Evolutionary conservation across 2,113 vertebrate species (phyloP), one percentile per base, ranked within the genome.

Genomic region (Jaculus jaculus): DNA sequence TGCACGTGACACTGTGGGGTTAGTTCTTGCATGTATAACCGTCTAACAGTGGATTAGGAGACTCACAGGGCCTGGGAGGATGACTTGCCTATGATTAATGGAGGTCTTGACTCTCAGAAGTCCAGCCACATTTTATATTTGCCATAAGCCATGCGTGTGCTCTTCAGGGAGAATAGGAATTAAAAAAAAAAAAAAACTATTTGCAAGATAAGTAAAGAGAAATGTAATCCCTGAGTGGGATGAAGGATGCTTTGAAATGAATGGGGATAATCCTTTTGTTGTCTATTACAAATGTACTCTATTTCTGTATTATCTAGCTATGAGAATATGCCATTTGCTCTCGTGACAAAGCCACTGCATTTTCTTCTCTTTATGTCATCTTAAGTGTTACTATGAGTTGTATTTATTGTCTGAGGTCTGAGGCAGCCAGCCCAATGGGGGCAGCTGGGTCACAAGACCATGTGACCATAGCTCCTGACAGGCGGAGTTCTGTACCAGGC

Each of bases 221-320:
- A 98, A 98, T 98, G 98, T 98, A 98, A 98, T 98, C 98, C 98
- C 97, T 69, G 96, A 97, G 97, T 98, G 96, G 98, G 97, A 98
- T 97, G 98, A 98, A 98, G 97, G 96, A 96, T 97, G 96, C 98
- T 98, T 98, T 98, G 98, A 98, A 98, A 98, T 97, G 98, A 98
- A 98, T 94, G 98, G 97, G 97, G 97, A 98, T 98, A 98, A 98
- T 98, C 98, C 98, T 97, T 98, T 98, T 98, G 97, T 98, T 98
- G 98, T 98, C 97, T 96, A 94, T 98, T 97, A 98, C 97, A 98
- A 98, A 98, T 95, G 96, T 96, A 98, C 97, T 98, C 98, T 98
- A 98, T 98, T 98, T 98, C 98, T 97, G 93, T 95, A 95, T 98
- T 98, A 98, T 98, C 98, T 97, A 97, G 93, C 96, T 95, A 94